These are phyloP conservation scores for Tenebrosternarchus preto DNA, from an alignment of 2,113 vertebrate species.

Conservation along the genomic window DNA sequence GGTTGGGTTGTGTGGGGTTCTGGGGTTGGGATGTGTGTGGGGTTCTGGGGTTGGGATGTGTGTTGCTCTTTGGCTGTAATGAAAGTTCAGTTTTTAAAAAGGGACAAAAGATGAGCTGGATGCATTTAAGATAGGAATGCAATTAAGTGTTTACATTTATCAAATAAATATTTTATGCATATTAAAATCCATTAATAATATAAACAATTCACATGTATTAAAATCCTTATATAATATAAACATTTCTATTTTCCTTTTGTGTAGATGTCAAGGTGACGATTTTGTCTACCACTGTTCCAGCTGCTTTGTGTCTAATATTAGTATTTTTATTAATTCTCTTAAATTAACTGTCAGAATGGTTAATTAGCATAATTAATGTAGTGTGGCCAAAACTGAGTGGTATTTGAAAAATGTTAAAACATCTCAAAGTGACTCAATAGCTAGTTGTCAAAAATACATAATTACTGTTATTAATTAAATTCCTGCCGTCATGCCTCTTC, in stretches of 20 bases:
- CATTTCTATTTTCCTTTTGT: slow-evolving; percentile 21
- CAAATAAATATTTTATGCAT: too few relatives aligned
- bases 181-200: too few relatives aligned
- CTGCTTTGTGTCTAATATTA: slow-evolving; percentile 74
- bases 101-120: too few relatives aligned
- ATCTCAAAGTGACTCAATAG: slow-evolving; percentile 63
- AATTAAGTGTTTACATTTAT: too few relatives aligned
- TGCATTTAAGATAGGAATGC: too few relatives aligned
- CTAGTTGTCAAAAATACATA: slow-evolving; percentile 69
- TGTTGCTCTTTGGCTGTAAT: too few relatives aligned
- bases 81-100: too few relatives aligned
- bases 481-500: slow-evolving; percentile 53
- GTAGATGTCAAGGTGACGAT: slow-evolving; percentile 21
- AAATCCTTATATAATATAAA: slow-evolving; percentile 1
- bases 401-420: slow-evolving; percentile 72
- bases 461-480: slow-evolving; percentile 74
- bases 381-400: slow-evolving; percentile 64
- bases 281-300: slow-evolving; percentile 48
- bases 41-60: too few relatives aligned
- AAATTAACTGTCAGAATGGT: slow-evolving; percentile 76
- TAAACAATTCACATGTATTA: too few relatives aligned
- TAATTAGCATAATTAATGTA: slow-evolving; percentile 79
- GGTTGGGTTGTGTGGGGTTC: too few relatives aligned
- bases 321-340: slow-evolving; percentile 78
- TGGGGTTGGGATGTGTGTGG: too few relatives aligned